Conservation (phyloP, 2,888 invertebrate species). For the Ochropacha duplaris region DNA sequence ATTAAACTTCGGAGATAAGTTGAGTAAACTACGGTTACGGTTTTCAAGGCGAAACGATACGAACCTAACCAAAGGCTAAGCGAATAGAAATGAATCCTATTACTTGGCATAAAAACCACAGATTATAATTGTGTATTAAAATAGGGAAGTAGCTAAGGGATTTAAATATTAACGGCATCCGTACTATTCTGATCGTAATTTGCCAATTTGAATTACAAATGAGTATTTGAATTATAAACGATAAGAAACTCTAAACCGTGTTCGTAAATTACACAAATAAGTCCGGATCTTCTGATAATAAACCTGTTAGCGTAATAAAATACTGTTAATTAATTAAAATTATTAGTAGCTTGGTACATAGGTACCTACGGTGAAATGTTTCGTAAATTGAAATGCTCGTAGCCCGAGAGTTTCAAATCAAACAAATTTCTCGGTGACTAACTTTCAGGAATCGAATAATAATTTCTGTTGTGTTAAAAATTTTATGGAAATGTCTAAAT, state of each 20-base stretch:
- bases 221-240: conserved; percentile 13
- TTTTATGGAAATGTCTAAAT: too few species aligned
- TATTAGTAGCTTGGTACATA: conserved; percentile 11
- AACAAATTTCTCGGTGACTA: background rate
- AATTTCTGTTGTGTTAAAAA: too few species aligned
- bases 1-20: background rate
- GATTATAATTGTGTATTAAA: background rate
- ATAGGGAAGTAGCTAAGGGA: background rate
- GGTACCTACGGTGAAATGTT: conserved; percentile 21
- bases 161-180: background rate
- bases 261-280: conserved; percentile 28
- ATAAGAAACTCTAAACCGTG: conserved; percentile 19
- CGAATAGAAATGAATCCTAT: background rate
- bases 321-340: conserved; percentile 32
- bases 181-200: background rate
- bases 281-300: conserved; percentile 26
- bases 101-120: background rate
- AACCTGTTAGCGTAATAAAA: conserved; percentile 34
- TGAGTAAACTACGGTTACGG: background rate
- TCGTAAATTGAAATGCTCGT: background rate
- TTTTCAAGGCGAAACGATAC: background rate
- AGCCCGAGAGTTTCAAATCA: background rate
- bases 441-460: too few species aligned
- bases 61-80: background rate
- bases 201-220: conserved; percentile 26